These are phyloP conservation scores for Lophius americanus DNA, from an alignment of 2,797 vertebrate species.

Conservation along the genomic window DNA sequence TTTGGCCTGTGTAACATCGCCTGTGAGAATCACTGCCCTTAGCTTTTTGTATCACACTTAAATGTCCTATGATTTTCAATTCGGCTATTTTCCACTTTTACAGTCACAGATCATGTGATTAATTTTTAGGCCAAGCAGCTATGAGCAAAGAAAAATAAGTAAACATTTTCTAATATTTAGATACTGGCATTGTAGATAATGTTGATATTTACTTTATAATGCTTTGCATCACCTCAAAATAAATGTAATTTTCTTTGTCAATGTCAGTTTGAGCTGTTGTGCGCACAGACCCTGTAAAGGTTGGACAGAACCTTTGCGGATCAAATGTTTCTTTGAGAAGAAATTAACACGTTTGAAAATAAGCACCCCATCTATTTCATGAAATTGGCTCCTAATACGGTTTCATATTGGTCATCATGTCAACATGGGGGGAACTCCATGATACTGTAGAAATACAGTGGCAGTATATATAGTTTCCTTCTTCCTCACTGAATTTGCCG, in stretches of 20 bases:
- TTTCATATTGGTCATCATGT: constrained; percentile 35
- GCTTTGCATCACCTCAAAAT: constrained; percentile 21
- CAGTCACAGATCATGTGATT: constrained; percentile 22
- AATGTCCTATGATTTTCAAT: constrained; percentile 62
- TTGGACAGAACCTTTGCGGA: constrained; percentile 31
- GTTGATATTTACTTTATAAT: constrained; percentile 30
- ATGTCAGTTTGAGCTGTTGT: not conserved
- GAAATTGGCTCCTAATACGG: constrained; percentile 6
- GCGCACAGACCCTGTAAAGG: constrained; percentile 13
- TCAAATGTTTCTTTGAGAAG: constrained; percentile 13
- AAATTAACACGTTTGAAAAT: not conserved
- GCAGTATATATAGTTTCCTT: constrained; percentile 30
- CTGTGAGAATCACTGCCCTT: constrained; percentile 28
- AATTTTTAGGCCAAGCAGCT: constrained; percentile 46
- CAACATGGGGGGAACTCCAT: constrained; percentile 15
- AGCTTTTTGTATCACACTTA: constrained; percentile 40
- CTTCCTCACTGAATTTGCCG: constrained; percentile 62
- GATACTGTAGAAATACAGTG: constrained; percentile 42
- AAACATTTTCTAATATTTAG: constrained; percentile 58
- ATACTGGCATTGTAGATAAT: constrained; percentile 37
- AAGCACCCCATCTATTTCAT: constrained; percentile 11
- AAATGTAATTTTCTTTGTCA: constrained; percentile 4
- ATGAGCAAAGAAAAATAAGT: constrained; percentile 26
- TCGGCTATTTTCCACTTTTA: constrained; percentile 48
- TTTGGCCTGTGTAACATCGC: constrained; percentile 16